These are phyloP conservation scores for Chondrosia reniformis DNA, from an alignment of 37 sponge, comb jelly and placozoan species.

Conservation along the genomic window DNA sequence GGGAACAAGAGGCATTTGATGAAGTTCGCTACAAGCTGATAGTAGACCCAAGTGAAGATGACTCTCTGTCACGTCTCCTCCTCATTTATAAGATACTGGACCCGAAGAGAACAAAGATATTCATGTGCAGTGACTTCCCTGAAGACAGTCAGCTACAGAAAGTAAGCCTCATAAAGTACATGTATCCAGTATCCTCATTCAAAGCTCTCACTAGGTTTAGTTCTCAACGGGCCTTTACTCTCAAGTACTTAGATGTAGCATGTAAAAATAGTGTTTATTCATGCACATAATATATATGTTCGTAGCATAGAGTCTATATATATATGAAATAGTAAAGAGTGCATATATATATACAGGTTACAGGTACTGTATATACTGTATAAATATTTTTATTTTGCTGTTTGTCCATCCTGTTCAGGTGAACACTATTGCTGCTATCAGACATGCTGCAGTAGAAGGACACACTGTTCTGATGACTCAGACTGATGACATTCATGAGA, in stretches of 20 bases:
- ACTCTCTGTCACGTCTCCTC: conserved; percentile 68
- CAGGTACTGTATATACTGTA: not conserved
- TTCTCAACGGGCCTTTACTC: no score
- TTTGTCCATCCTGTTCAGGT: conserved; percentile 12
- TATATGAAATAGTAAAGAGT: no score
- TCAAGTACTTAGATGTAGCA: no score
- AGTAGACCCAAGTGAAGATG: conserved; percentile 87
- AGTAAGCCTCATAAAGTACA: conserved; percentile 27
- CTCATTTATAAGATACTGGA: conserved; percentile 62
- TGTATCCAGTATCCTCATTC: no score
- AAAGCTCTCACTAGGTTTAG: no score
- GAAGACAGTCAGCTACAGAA: conserved; percentile 76
- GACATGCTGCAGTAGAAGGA: conserved; percentile 79
- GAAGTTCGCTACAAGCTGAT: conserved; percentile 88
- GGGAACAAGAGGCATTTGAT: conserved; percentile 16
- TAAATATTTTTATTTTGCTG: no score
- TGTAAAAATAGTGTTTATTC: no score
- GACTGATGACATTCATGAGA: conserved; percentile 79
- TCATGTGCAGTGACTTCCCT: conserved; percentile 83
- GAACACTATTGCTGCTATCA: conserved; percentile 80
- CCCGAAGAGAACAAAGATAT: conserved; percentile 47
- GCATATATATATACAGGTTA: not conserved
- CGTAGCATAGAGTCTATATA: no score
- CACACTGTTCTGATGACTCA: conserved; percentile 82
- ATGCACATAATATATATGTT: no score